These are phyloP conservation scores for Jacana jacana DNA, from an alignment of 2,113 vertebrate species.

Conservation along the genomic window DNA sequence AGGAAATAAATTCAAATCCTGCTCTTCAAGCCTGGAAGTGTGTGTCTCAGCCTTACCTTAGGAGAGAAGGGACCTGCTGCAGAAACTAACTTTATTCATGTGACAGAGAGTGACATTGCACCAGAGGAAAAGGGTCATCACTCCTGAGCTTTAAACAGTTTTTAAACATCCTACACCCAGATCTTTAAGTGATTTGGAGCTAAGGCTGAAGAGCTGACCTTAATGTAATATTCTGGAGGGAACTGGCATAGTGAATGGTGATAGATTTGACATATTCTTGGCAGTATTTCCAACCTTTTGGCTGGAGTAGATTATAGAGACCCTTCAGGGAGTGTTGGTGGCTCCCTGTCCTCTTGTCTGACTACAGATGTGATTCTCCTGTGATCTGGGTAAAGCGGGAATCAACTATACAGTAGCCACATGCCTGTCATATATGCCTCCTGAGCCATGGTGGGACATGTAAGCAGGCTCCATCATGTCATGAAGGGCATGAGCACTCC, in stretches of 20 bases:
- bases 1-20: neutral
- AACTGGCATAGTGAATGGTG: neutral
- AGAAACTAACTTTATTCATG: neutral
- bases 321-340: neutral
- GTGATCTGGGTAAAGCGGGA: neutral
- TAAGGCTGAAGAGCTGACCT: neutral
- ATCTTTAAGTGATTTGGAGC: neutral
- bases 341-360: neutral
- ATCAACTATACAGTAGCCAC: neutral
- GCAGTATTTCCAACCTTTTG: neutral
- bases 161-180: constrained; percentile 6
- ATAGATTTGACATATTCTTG: neutral
- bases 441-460: neutral
- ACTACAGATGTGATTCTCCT: neutral
- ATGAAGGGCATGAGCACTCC: neutral
- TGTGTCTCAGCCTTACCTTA: neutral
- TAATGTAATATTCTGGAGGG: constrained; percentile 14
- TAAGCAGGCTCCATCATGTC: neutral
- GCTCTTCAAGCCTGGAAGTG: neutral
- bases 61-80: neutral
- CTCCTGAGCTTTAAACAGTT: constrained; percentile 19
- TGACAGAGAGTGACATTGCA: neutral
- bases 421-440: neutral
- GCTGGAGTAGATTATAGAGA: neutral
- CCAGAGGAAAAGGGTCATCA: constrained; percentile 1